Evolutionary conservation across 2,888 invertebrate genomes (phyloP).

Genomic region (Notodonta ziczac): DNA sequence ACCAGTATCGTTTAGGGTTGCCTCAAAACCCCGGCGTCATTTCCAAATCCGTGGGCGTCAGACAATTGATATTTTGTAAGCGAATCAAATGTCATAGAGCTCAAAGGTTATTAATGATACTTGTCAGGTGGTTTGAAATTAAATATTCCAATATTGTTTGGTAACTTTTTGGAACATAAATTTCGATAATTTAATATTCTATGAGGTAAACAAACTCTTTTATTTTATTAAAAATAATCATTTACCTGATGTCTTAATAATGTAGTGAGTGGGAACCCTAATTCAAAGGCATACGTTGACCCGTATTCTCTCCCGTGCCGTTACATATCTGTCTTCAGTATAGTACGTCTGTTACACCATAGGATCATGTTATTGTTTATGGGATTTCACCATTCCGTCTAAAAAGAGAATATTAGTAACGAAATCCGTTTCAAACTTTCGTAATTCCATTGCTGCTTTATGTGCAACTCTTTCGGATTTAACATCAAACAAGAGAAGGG

Average conservation of each 20-base stretch:
- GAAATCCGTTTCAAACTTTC: constrained; percentile 17
- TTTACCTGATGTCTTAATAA: background rate
- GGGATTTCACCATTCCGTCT: constrained; percentile 35
- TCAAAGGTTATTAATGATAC: constrained; percentile 2
- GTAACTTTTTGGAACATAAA: background rate
- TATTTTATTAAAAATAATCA: background rate
- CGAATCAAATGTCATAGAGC: constrained; percentile 2
- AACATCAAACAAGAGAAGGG: constrained; percentile 10
- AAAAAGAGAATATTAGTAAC: constrained; percentile 21
- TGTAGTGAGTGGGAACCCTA: background rate
- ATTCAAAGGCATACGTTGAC: constrained; percentile 37
- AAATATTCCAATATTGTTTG: constrained; percentile 3
- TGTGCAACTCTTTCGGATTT: constrained; percentile 1
- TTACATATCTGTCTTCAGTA: constrained; percentile 56
- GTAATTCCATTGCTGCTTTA: constrained; percentile 23
- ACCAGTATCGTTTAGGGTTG: constrained; percentile 28
- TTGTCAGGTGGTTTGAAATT: constrained; percentile 1
- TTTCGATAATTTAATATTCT: background rate
- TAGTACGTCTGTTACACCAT: constrained; percentile 39
- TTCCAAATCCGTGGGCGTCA: constrained; percentile 4
- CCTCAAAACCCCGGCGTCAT: constrained; percentile 9
- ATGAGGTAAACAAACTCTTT: too few species aligned
- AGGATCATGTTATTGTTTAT: constrained; percentile 35
- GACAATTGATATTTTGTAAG: constrained; percentile 8
- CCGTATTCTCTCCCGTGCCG: constrained; percentile 46